Conservation (phyloP, 2,888 invertebrate species). For the Nemotelus pantherinus region DNA sequence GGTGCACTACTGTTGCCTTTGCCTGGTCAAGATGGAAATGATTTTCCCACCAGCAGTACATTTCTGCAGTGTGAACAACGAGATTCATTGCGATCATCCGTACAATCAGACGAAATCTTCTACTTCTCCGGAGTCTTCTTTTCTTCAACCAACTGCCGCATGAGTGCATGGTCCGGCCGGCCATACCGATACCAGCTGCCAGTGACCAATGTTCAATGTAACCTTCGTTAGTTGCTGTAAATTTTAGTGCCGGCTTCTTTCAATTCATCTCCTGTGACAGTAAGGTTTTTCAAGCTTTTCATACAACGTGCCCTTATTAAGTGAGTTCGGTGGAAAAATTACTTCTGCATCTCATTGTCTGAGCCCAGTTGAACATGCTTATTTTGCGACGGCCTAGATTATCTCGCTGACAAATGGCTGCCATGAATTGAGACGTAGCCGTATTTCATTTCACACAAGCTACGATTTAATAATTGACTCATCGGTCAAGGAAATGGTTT, state of each 20-base stretch:
- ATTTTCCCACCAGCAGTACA: conserved; percentile 35
- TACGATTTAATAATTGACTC: no score
- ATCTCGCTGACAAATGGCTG: no score
- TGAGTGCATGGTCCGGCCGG: background rate
- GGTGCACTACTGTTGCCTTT: conserved; percentile 28
- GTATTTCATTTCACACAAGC: no score
- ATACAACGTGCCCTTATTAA: background rate
- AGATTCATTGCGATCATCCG: conserved; percentile 5
- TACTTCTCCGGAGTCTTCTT: background rate
- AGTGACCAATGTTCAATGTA: conserved; percentile 12
- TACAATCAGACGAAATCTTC: conserved; percentile 14
- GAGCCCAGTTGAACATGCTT: no score
- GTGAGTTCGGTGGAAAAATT: background rate
- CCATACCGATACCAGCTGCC: background rate
- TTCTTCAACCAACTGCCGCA: background rate
- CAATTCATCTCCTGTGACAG: conserved; percentile 9
- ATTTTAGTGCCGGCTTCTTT: conserved; percentile 39
- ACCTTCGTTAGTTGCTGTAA: conserved; percentile 37
- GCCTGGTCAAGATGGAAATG: conserved; percentile 38
- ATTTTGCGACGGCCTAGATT: no score
- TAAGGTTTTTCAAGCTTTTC: background rate
- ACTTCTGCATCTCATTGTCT: background rate
- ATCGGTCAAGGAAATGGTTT: no score
- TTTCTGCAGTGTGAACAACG: conserved; percentile 24
- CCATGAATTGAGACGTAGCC: no score